Conservation (phyloP, 2,888 invertebrate genomes). For the Rhagophthalmus giganteus region DNA sequence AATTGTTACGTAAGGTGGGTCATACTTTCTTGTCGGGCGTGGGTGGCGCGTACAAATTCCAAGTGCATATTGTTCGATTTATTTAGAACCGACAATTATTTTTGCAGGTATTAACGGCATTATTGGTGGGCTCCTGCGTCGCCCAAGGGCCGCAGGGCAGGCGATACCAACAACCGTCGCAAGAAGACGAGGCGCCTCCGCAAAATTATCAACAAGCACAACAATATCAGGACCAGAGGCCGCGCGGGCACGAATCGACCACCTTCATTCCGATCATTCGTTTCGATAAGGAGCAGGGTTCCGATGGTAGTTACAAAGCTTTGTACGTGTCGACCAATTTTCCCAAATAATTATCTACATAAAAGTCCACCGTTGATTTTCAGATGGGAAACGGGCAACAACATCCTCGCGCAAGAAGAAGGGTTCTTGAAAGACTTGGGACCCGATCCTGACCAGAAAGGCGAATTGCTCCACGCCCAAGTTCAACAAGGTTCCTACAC, state of each 20-base stretch:
- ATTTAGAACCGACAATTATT: not conserved
- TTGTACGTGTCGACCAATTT: slow-evolving; percentile 59
- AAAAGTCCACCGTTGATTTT: no score
- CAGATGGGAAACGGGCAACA: slow-evolving; percentile 83
- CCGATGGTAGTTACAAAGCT: slow-evolving; percentile 82
- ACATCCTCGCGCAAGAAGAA: slow-evolving; percentile 77
- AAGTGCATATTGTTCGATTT: not conserved
- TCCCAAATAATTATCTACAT: no score
- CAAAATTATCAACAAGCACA: slow-evolving; percentile 36
- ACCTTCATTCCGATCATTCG: slow-evolving; percentile 81
- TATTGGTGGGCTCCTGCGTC: slow-evolving; percentile 30
- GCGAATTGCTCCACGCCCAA: slow-evolving; percentile 68
- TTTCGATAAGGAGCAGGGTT: slow-evolving; percentile 81
- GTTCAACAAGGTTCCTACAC: slow-evolving; percentile 79
- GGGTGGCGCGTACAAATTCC: not conserved
- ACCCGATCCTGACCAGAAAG: slow-evolving; percentile 56
- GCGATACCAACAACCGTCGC: slow-evolving; percentile 37
- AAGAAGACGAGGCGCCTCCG: slow-evolving; percentile 39
- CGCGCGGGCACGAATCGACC: slow-evolving; percentile 60
- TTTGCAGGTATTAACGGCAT: slow-evolving; percentile 16
- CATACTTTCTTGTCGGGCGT: slow-evolving; percentile 17
- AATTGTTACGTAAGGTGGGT: slow-evolving; percentile 38
- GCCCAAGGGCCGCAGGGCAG: slow-evolving; percentile 36
- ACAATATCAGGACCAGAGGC: slow-evolving; percentile 52
- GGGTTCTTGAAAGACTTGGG: slow-evolving; percentile 70